Evolutionary conservation across 2,797 vertebrate genomes (phyloP), one percentile per base, ranked within the genome.

Genomic region (Alauda arvensis): DNA sequence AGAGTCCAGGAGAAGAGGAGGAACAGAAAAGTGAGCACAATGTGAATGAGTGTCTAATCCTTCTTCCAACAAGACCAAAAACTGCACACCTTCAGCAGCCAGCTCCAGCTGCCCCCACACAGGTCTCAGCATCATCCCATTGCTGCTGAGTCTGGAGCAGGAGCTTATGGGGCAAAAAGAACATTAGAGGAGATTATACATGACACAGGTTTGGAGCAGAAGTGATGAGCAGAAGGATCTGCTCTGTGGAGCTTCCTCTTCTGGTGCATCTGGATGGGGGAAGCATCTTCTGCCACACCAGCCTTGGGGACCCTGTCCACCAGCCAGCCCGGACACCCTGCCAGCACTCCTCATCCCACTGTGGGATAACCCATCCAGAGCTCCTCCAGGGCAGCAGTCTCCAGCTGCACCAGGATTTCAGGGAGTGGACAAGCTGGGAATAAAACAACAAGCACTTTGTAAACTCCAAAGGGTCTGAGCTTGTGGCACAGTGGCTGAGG

Each of bases 401-500:
- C 57, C 62, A 26, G 33, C 59, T 46, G 49, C 52, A 56, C 39
- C 6, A 25, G 53, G 39, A 39, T 59, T 74, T 45, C 62, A 77
- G 53, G 59, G 43, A 77, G 20, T 5, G 24, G 52, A 39, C 37
- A 69, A 69, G 60, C 10, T 66, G 53, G 40, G 61, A 81, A 63
- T 16, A 39, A 72, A 83, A 37, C 49, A 69, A 68, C 18, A 40
- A 79, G 48, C 1, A 1, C 40, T 70, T 55, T 77, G 75, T 90
- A 93, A 92, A 85, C 79, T 77, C 85, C 3, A 4, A 63, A 51
- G 46, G 46, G 45, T 87, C 71, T 82, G 71, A 88, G 62, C 76
- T 37, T 67, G 45, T 2, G 1, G 57, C 61, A 48, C 46, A 53
- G 33, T 10, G 29, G 57, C 66, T 0, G 1, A 70, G 34, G 60